Conservation (phyloP, 1,140 invertebrate species). For the Lepidotrigona ventralis region DNA sequence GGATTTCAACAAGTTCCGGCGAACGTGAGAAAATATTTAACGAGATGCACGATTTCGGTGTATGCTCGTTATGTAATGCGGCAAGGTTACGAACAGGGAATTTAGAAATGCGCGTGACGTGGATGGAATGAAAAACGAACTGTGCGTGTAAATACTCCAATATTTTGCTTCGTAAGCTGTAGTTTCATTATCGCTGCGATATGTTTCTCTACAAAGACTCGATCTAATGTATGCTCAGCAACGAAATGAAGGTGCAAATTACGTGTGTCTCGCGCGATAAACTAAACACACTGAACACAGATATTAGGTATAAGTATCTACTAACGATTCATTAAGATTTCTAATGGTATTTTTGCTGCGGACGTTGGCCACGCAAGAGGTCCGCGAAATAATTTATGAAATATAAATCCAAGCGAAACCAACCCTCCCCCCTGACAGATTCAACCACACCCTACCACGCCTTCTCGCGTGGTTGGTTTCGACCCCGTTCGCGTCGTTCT, state of each 20-base stretch:
- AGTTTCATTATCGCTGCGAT: background rate
- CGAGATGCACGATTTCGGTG: background rate
- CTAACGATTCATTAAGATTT: background rate
- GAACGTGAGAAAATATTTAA: constrained; percentile 4
- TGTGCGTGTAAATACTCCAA: background rate
- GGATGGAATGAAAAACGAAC: no score
- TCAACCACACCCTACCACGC: constrained; percentile 73
- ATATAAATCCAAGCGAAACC: constrained; percentile 70
- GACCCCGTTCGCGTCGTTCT: constrained; percentile 19
- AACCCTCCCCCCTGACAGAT: constrained; percentile 68
- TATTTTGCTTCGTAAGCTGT: background rate
- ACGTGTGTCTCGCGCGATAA: background rate
- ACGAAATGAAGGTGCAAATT: background rate
- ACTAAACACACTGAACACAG: background rate
- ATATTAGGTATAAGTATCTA: background rate
- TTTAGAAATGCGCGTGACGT: background rate
- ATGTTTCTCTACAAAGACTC: background rate
- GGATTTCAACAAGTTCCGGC: constrained; percentile 2
- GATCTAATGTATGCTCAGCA: background rate
- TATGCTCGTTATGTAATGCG: background rate
- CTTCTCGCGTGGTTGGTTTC: constrained; percentile 56
- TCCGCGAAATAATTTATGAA: constrained; percentile 70
- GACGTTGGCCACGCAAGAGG: background rate
- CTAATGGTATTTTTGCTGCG: background rate
- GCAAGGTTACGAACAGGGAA: background rate